Conservation (phyloP, 2,113 vertebrate species). For the Theristicus caerulescens region DNA sequence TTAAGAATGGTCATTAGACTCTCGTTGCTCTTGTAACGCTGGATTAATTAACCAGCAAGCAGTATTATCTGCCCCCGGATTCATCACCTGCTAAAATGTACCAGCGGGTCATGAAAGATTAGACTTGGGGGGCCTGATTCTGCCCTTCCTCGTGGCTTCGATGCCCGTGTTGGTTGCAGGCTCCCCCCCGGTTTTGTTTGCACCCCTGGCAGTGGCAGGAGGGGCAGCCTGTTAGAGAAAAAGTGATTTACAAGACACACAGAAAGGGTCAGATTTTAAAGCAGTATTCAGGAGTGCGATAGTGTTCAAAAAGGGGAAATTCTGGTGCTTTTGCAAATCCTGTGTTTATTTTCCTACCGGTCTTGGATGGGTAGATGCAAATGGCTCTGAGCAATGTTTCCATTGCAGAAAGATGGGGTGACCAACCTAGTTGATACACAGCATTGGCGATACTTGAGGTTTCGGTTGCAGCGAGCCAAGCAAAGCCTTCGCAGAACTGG, state of each 20-base stretch:
- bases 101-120: not conserved
- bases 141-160: rapidly evolving
- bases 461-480: rapidly evolving
- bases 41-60: constrained; percentile 38
- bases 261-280: not conserved
- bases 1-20: not conserved
- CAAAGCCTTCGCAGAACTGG: rapidly evolving
- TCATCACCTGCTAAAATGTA: not conserved
- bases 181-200: not conserved
- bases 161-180: not conserved
- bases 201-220: not conserved
- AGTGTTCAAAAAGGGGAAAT: not conserved
- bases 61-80: not conserved
- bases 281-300: not conserved
- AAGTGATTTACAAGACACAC: not conserved
- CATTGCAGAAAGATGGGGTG: not conserved
- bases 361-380: not conserved
- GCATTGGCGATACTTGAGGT: rapidly evolving
- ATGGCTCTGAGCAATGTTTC: not conserved
- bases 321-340: not conserved
- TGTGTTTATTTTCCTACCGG: not conserved
- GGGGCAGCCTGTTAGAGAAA: not conserved
- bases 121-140: not conserved
- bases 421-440: not conserved
- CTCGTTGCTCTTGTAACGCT: not conserved